Conservation (phyloP, 2,888 invertebrate species). For the Drosophila gaucha region DNA sequence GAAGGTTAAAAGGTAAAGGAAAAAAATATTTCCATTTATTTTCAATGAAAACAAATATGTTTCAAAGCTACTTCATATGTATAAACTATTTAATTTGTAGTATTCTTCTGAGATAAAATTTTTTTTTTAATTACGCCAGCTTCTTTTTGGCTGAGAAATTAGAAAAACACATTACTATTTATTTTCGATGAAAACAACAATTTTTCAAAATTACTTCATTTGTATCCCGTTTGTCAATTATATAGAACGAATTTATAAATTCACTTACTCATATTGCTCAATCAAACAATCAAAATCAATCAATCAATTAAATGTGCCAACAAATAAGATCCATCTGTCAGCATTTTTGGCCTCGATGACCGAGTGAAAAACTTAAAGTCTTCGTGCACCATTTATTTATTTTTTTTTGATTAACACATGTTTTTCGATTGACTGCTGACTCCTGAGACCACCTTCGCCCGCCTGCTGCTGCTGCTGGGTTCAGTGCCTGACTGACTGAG, state of each 20-base stretch:
- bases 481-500: slow-evolving; percentile 15
- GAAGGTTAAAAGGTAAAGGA: no score
- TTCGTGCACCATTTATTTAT: no score
- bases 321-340: neutral
- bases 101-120: no score
- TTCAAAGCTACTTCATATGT: no score
- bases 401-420: slow-evolving; percentile 59
- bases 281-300: neutral
- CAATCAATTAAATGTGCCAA: slow-evolving; percentile 5
- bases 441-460: neutral
- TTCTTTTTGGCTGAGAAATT: no score
- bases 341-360: slow-evolving; percentile 4
- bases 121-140: no score
- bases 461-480: slow-evolving; percentile 1
- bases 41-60: no score
- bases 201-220: neutral
- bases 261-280: neutral
- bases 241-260: neutral
- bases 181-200: no score
- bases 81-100: no score
- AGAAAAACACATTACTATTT: no score
- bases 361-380: slow-evolving; percentile 14
- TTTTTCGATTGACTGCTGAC: slow-evolving; percentile 28
- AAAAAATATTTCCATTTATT: no score
- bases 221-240: no score